A percentile compares a stretch with the other conserved stretches of the same genome.
These are phyloP conservation scores for Pionites leucogaster DNA, from an alignment of 2,113 vertebrate genomes.

Conservation along the genomic window DNA sequence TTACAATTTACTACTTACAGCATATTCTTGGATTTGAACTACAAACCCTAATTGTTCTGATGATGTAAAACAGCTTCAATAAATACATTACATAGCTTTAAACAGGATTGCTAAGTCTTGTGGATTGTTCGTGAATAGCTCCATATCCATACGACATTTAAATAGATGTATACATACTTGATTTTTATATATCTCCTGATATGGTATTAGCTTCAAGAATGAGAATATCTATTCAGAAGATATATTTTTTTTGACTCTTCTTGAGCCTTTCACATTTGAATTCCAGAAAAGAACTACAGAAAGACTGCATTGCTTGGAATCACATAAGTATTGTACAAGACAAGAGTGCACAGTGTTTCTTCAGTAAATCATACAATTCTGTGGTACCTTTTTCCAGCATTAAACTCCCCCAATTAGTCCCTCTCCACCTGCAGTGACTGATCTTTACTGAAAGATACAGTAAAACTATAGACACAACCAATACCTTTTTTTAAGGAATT, in stretches of 20 bases:
- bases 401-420: background rate
- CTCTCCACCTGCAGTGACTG: background rate
- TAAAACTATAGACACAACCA: background rate
- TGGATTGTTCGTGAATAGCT: background rate
- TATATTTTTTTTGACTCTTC: too few relatives aligned
- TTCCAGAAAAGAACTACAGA: background rate
- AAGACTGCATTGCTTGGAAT: background rate
- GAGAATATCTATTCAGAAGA: background rate
- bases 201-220: background rate
- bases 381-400: background rate
- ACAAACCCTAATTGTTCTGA: background rate
- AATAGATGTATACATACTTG: background rate
- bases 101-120: background rate
- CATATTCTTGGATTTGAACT: background rate
- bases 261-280: background rate
- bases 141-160: background rate
- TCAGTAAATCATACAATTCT: background rate
- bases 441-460: background rate
- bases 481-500: too few relatives aligned
- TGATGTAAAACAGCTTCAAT: background rate
- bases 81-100: background rate
- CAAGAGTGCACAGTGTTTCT: background rate
- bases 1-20: background rate
- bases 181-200: background rate
- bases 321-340: background rate